Percentiles rank a stretch among this genome's conserved stretches.
Conservation (phyloP, 2,888 invertebrate species). For the Lathronympha strigana region DNA sequence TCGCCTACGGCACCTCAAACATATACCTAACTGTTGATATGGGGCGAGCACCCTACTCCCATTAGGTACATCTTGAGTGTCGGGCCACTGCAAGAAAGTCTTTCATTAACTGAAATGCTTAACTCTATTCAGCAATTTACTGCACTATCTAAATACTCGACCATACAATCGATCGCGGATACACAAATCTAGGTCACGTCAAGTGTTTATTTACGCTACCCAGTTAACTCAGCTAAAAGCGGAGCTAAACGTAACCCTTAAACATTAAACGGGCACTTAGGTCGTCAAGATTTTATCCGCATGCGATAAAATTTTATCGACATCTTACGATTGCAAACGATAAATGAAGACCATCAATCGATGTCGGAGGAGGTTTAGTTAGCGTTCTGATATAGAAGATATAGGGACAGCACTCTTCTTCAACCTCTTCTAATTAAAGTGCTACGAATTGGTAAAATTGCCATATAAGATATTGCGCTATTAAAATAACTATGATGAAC, state of each 20-base stretch:
- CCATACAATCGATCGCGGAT: slow-evolving; percentile 6
- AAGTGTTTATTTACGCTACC: slow-evolving; percentile 20
- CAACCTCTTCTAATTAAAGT: too few relatives aligned
- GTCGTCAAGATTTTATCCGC: slow-evolving; percentile 33
- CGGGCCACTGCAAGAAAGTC: background rate
- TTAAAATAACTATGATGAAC: too few relatives aligned
- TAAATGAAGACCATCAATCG: background rate
- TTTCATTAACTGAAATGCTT: background rate
- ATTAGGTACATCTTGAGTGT: too few relatives aligned
- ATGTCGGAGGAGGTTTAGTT: background rate
- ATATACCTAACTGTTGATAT: too few relatives aligned
- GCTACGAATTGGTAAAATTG: too few relatives aligned
- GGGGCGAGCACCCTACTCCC: too few relatives aligned
- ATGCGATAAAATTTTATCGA: slow-evolving; percentile 33
- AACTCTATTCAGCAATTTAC: background rate
- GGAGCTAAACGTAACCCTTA: slow-evolving; percentile 9
- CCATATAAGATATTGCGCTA: too few relatives aligned
- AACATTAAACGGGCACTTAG: slow-evolving; percentile 20
- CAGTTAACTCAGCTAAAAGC: slow-evolving; percentile 10
- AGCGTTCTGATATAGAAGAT: slow-evolving; percentile 1
- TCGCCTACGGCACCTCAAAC: too few relatives aligned
- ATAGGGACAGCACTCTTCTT: background rate
- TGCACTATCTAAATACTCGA: background rate
- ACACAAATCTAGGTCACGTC: slow-evolving; percentile 24
- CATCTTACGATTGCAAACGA: slow-evolving; percentile 20